Evolutionary conservation across 2,888 invertebrate genomes (phyloP).

Genomic region (Eristalinus sepulchralis): DNA sequence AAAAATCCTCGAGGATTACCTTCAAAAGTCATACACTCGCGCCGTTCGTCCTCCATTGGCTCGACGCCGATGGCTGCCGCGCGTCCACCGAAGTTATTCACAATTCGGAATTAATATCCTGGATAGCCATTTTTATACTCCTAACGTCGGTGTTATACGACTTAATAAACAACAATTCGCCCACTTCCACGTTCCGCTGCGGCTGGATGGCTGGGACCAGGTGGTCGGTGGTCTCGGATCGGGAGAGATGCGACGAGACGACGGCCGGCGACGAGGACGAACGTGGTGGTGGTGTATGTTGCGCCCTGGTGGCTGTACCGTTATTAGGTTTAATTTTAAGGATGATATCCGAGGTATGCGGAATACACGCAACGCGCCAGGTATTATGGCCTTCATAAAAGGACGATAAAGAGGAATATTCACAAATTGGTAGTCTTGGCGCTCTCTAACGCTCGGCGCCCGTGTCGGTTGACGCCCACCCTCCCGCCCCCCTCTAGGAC

Average conservation of each 20-base stretch:
- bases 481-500: neutral
- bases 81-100: slow-evolving; percentile 50
- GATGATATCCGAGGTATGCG: slow-evolving; percentile 60
- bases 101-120: slow-evolving; percentile 67
- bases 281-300: neutral
- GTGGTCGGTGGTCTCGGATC: neutral
- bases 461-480: too few relatives aligned
- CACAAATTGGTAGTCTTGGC: slow-evolving; percentile 23
- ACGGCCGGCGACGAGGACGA: neutral
- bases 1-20: slow-evolving; percentile 46
- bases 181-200: neutral
- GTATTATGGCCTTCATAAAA: slow-evolving; percentile 54
- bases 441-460: slow-evolving; percentile 5
- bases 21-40: slow-evolving; percentile 43
- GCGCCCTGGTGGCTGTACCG: slow-evolving; percentile 30
- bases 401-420: slow-evolving; percentile 42
- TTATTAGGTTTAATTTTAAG: slow-evolving; percentile 69
- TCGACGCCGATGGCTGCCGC: neutral
- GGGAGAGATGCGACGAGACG: neutral
- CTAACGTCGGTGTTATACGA: slow-evolving; percentile 65
- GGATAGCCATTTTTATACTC: slow-evolving; percentile 63
- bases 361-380: slow-evolving; percentile 59
- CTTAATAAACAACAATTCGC: slow-evolving; percentile 67
- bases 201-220: neutral
- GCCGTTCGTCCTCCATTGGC: neutral